These are phyloP conservation scores for Muricea muricata DNA, from an alignment of 92 coral and sea anemone species.

Conservation along the genomic window DNA sequence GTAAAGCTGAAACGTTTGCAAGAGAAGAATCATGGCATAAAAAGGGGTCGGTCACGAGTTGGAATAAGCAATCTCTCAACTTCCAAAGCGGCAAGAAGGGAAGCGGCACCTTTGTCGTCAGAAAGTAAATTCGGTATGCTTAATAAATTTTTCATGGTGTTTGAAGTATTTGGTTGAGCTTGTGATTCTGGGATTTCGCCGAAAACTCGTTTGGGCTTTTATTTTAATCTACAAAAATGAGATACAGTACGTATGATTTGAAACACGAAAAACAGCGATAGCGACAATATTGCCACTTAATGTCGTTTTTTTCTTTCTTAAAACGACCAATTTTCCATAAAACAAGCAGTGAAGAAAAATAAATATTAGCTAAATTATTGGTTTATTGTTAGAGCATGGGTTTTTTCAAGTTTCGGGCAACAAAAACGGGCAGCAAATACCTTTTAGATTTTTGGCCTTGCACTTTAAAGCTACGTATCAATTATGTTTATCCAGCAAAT, in stretches of 20 bases:
- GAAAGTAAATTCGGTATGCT: constrained; percentile 15
- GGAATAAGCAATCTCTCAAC: neutral
- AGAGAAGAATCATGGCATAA: constrained; percentile 32
- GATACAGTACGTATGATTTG: neutral
- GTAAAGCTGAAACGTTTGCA: constrained; percentile 46
- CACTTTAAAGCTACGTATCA: too few species aligned
- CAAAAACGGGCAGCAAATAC: too few species aligned
- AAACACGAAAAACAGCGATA: neutral
- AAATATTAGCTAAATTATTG: neutral
- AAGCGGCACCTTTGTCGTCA: neutral
- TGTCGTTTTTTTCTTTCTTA: neutral
- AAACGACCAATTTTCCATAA: too few species aligned
- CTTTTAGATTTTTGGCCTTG: too few species aligned
- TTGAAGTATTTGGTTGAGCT: neutral
- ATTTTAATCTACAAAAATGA: too few species aligned
- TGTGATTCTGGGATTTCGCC: neutral
- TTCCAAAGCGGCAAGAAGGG: neutral
- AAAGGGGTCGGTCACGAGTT: neutral
- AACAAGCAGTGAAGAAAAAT: too few species aligned
- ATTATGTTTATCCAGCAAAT: neutral
- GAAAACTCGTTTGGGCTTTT: neutral
- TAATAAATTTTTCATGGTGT: too few species aligned
- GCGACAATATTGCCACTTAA: neutral
- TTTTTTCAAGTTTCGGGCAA: too few species aligned
- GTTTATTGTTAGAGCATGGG: neutral